Conservation (phyloP, 2,113 vertebrate genomes). For the Spheniscus mendiculus region DNA sequence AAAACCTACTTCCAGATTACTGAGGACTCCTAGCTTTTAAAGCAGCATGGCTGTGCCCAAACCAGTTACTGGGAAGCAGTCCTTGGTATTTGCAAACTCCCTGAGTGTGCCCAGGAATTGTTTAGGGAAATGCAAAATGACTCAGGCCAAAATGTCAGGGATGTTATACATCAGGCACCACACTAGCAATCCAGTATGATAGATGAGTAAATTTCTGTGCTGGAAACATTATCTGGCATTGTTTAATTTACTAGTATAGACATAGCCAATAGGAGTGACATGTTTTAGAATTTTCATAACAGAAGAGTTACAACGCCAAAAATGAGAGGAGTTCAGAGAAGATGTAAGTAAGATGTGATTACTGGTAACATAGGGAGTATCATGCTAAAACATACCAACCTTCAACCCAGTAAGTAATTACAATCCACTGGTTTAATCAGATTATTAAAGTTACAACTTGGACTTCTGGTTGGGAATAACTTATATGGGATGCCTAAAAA, state of each 20-base stretch:
- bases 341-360: background rate
- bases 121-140: background rate
- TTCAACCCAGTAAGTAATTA: background rate
- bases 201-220: background rate
- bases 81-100: background rate
- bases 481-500: background rate
- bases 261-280: background rate
- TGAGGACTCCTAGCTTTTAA: background rate
- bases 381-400: background rate
- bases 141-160: background rate
- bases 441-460: background rate
- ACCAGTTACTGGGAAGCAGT: background rate
- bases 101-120: background rate
- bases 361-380: background rate
- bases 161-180: background rate
- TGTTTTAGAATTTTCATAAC: background rate
- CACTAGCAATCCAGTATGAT: background rate
- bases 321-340: background rate
- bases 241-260: background rate
- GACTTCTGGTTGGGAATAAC: background rate
- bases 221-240: background rate
- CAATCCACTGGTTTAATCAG: background rate
- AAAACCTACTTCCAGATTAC: background rate
- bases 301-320: background rate
- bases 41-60: background rate